Evolutionary conservation across 2,888 invertebrate genomes (phyloP), one percentile per base, ranked within the genome.

Genomic region (Drosophila fulvimacula): DNA sequence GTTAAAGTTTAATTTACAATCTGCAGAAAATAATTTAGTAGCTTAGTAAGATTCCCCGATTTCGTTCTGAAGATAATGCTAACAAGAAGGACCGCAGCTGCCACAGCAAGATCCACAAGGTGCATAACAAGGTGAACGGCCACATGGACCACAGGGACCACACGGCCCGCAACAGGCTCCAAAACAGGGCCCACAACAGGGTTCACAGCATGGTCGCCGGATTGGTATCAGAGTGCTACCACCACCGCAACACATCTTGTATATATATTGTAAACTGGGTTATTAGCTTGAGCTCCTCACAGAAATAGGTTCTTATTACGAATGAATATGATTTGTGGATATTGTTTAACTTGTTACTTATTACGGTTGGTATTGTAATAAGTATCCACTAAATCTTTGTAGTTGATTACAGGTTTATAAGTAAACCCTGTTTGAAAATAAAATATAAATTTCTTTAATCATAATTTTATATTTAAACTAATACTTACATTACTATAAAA

Each of bases 101-200:
- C 56, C 56, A 34, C 24, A 56, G 56, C 56, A 56, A 24, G 56
- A 9, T 11, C 56, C 42, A 42, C 56, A 56, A 5, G 56, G 17
- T 17, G 21, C 42, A 44, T 56, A 56, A 17, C 56, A 56, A n/a
- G 42, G 55, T 10, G 61, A n/a, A 24, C 34, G 17, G 17, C 32
- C 57, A 24, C 39, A 58, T 34, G 46, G 55, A 19, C 55, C 41
- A 11, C 56, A 44, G n/a, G 56, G 42, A 11, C 62, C 61, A 21
- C 62, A 57, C 0, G 32, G 62, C 4, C 57, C 51, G 27, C 59
- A 64, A 19, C 64, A 51, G n/a, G 36, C n/a, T 3, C 36, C 32
- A 42, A 39, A 66, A 32, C 66, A 10, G 15, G 59, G 46, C 3
- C 64, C 59, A n/a, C 64, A 66, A 48, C 66, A 66, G 9, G 59